Base-by-base conservation (phyloP, 1,140 invertebrate genomes). In the Eriosoma lanigerum region DNA sequence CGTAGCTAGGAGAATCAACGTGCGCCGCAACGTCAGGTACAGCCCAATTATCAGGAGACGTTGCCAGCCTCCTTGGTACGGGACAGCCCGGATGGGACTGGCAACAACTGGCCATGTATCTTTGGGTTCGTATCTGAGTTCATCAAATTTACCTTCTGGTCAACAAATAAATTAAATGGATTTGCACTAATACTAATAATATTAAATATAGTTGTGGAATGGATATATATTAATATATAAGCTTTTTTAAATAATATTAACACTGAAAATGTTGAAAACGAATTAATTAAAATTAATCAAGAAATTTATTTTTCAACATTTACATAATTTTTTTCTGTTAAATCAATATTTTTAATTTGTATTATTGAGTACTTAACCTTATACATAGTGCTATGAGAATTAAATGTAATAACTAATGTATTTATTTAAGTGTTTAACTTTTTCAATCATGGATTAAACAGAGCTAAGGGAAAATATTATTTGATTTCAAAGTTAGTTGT, bases 41-140 rank as follows among this genome's bases (percentile, higher is more conserved):
- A 78, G 81, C 75, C 75, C 75, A 78, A 58, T 78, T 78, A 78
- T 62, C 75, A 78, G 75, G 75, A 68, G 83, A 84, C 81, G 72
- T 84, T 70, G 82, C 83, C 52, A 72, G 81, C 29, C 81, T 84
- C 58, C 82, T 84, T 81, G 82, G 82, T 78, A 78, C 75, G 75
- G 75, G 56, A 64, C 81, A 83, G 62, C 83, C 83, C 75, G 83
- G 84, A 81, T 91, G 90, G 90, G 91, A 92, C 84, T 87, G 92
- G 82, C 91, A 92, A 83, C 91, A 92, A 84, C 87, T 92, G 82
- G 91, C 91, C 83, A 90, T 92, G 87, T 92, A 92, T 86, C 87
- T 90, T 81, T 84, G 92, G 89, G 91, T 92, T 84, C 89, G 90
- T 90, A 88, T 86, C 76, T 60, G 60, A 52, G 29, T 81, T 81